Evolutionary conservation across 2,113 vertebrate genomes (phyloP).

Genomic region (Pomatostomus ruficeps): DNA sequence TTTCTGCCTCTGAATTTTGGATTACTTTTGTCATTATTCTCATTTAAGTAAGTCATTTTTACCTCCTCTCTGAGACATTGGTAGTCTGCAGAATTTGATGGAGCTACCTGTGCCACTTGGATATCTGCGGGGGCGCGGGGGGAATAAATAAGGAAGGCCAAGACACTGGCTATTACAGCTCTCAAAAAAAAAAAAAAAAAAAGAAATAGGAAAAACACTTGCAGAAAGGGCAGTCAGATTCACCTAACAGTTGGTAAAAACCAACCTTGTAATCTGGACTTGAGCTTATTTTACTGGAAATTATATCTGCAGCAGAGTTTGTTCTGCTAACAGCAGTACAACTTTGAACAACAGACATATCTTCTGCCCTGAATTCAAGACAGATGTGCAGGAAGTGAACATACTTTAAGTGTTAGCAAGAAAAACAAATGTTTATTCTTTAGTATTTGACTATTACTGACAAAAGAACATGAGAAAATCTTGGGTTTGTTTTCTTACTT

Average conservation of each 20-base stretch:
- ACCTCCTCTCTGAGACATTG: rapidly evolving
- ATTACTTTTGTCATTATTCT: neutral
- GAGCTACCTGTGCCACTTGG: neutral
- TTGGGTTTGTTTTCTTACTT: neutral
- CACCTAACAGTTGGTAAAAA: neutral
- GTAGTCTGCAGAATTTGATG: neutral
- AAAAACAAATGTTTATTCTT: constrained; percentile 19
- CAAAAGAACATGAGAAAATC: neutral
- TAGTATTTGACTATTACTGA: neutral
- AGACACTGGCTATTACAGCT: neutral
- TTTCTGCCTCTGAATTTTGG: neutral
- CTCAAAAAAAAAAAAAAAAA: neutral
- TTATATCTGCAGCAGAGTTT: neutral
- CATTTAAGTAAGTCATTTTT: neutral
- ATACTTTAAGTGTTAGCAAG: neutral
- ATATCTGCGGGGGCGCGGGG: neutral
- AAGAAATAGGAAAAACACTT: neutral
- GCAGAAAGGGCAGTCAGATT: neutral
- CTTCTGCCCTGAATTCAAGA: neutral
- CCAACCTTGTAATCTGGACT: neutral
- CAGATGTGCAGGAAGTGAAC: neutral
- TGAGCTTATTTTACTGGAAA: neutral
- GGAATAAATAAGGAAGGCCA: neutral
- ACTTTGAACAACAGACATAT: neutral
- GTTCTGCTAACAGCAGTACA: neutral